A percentile compares a stretch with the other conserved stretches of the same genome.
These are phyloP conservation scores for Aromia moschata DNA, from an alignment of 2,888 invertebrate species.

Conservation along the genomic window DNA sequence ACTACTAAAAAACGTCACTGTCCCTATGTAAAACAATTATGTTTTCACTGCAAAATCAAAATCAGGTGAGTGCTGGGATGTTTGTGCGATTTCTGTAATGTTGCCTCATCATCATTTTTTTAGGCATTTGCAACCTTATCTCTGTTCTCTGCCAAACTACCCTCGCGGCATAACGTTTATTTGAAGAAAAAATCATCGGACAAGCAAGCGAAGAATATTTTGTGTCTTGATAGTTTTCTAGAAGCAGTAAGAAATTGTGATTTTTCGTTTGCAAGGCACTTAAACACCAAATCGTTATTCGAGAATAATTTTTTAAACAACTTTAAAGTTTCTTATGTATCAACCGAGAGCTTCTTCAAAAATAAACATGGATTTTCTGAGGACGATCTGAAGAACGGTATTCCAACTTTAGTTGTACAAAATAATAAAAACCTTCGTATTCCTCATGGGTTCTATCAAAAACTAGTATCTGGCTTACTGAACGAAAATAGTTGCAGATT, in stretches of 20 bases:
- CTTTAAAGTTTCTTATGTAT: conserved; percentile 60
- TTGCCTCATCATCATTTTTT: conserved; percentile 36
- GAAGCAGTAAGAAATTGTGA: conserved; percentile 62
- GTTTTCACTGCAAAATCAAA: conserved; percentile 65
- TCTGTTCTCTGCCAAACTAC: conserved; percentile 62
- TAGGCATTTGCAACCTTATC: conserved; percentile 54
- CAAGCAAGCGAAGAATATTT: conserved; percentile 51
- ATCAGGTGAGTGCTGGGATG: conserved; percentile 59
- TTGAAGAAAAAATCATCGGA: conserved; percentile 55
- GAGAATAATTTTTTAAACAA: conserved; percentile 56
- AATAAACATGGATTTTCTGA: conserved; percentile 62
- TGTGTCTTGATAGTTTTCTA: conserved; percentile 63
- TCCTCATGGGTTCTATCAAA: conserved; percentile 54
- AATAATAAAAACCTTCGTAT: conserved; percentile 49
- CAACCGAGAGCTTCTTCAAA: conserved; percentile 61
- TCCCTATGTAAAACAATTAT: conserved; percentile 52
- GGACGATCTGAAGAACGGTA: conserved; percentile 46
- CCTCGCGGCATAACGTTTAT: conserved; percentile 59
- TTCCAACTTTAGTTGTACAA: conserved; percentile 53
- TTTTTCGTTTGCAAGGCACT: conserved; percentile 56
- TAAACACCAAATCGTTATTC: conserved; percentile 53
- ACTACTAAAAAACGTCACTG: conserved; percentile 34
- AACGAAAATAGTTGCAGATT: conserved; percentile 55
- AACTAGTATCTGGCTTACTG: conserved; percentile 50
- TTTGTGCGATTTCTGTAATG: conserved; percentile 2